Conservation (phyloP, 2,113 vertebrate species). For the Sphyrna mokarran region DNA sequence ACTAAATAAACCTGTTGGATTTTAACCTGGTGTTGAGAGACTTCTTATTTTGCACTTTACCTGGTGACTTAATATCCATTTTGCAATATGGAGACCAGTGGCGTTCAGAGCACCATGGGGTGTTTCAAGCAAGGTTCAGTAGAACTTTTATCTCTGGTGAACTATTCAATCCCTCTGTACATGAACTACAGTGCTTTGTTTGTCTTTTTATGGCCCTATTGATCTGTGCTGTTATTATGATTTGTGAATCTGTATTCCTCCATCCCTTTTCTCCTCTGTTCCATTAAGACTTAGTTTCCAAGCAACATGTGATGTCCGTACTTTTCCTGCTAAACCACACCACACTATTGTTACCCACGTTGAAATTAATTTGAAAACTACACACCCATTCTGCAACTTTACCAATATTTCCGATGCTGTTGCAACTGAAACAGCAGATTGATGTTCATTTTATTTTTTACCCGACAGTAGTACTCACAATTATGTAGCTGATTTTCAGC, state of each 20-base stretch:
- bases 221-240: neutral
- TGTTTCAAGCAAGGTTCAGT: too few relatives aligned
- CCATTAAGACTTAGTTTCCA: neutral
- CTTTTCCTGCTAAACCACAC: neutral
- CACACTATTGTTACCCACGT: neutral
- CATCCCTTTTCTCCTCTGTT: neutral
- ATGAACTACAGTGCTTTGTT: too few relatives aligned
- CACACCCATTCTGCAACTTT: neutral
- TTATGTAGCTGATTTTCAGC: neutral
- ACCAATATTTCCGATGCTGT: neutral
- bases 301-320: neutral
- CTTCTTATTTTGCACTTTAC: too few relatives aligned
- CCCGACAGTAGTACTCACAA: neutral
- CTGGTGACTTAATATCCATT: too few relatives aligned
- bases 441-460: neutral
- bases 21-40: too few relatives aligned
- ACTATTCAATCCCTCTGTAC: too few relatives aligned
- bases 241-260: neutral
- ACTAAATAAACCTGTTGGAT: too few relatives aligned
- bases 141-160: too few relatives aligned
- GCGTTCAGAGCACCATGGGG: too few relatives aligned
- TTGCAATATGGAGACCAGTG: too few relatives aligned
- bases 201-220: neutral
- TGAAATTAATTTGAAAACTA: constrained; percentile 9
- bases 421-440: neutral